Percentiles rank a stretch among this genome's conserved stretches.
phyloP scores from a whole-genome alignment of 2,797 vertebrate genomes.

The Spinus olivaceus region DNA sequence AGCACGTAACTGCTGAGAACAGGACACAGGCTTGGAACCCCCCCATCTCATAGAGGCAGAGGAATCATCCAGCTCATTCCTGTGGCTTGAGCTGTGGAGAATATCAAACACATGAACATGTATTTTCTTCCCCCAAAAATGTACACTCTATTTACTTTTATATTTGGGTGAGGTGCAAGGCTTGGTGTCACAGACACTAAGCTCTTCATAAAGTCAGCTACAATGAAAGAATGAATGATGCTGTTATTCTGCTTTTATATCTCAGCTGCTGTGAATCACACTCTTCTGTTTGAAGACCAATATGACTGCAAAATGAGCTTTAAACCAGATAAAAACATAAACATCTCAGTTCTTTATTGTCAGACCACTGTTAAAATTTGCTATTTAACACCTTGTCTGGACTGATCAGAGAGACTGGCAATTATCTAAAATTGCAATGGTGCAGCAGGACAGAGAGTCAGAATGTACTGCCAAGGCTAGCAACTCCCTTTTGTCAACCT shows the following conservation, averaged over 20 bases:
- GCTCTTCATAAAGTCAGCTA: neutral
- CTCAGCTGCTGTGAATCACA: neutral
- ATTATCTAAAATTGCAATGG: neutral
- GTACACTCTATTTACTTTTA: neutral
- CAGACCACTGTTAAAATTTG: neutral
- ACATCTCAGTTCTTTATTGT: neutral
- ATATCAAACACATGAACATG: fast-evolving
- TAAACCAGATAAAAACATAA: neutral
- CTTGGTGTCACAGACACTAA: neutral
- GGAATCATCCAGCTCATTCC: neutral
- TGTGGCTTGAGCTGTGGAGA: neutral
- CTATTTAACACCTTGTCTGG: neutral
- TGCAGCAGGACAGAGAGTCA: neutral
- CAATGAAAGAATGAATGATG: neutral
- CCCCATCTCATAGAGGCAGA: neutral
- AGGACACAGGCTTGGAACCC: neutral
- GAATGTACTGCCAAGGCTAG: neutral
- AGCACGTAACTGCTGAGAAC: neutral
- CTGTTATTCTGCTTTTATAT: neutral
- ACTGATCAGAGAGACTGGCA: neutral
- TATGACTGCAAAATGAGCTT: neutral
- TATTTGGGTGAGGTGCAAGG: neutral
- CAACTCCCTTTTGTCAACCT: neutral
- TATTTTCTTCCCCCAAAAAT: neutral
- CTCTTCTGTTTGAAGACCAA: neutral